A percentile compares a stretch with the other conserved stretches of the same genome.
Evolutionary conservation across 2,888 invertebrate species (phyloP).

Genomic region (Biston betularia): DNA sequence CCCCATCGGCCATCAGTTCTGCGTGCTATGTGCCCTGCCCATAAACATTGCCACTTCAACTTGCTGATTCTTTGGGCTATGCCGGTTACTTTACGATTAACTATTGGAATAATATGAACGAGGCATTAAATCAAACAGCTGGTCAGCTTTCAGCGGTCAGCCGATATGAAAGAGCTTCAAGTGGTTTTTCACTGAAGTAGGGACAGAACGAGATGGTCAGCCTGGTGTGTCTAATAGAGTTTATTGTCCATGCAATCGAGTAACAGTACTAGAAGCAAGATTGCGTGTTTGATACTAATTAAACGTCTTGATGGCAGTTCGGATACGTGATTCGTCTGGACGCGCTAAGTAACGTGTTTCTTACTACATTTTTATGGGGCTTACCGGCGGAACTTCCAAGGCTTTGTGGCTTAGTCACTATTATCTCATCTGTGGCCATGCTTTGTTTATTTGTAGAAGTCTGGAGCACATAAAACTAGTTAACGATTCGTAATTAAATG

Average conservation of each 20-base stretch:
- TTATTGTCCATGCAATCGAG: conserved; percentile 27
- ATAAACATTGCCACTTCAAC: no score
- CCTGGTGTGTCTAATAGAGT: neutral
- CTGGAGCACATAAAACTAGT: conserved; percentile 16
- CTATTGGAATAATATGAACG: no score
- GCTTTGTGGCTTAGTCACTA: conserved; percentile 34
- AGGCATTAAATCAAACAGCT: no score
- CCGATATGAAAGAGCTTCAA: neutral
- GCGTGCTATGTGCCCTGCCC: no score
- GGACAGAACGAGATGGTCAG: neutral
- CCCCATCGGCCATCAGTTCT: no score
- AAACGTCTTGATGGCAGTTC: conserved; percentile 70
- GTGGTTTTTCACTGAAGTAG: conserved; percentile 14
- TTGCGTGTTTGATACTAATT: conserved; percentile 82
- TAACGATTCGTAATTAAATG: conserved; percentile 17
- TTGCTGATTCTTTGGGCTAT: no score
- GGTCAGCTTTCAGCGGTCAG: no score
- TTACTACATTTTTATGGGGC: conserved; percentile 58
- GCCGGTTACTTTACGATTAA: no score
- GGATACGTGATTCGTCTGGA: conserved; percentile 73
- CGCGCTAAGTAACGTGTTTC: conserved; percentile 65
- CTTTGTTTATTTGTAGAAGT: conserved; percentile 25
- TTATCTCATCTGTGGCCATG: conserved; percentile 7
- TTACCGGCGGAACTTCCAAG: conserved; percentile 46
- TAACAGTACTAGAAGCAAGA: conserved; percentile 72